These are phyloP conservation scores for Apodemia mormo DNA, from an alignment of 2,888 invertebrate species.

Conservation along the genomic window DNA sequence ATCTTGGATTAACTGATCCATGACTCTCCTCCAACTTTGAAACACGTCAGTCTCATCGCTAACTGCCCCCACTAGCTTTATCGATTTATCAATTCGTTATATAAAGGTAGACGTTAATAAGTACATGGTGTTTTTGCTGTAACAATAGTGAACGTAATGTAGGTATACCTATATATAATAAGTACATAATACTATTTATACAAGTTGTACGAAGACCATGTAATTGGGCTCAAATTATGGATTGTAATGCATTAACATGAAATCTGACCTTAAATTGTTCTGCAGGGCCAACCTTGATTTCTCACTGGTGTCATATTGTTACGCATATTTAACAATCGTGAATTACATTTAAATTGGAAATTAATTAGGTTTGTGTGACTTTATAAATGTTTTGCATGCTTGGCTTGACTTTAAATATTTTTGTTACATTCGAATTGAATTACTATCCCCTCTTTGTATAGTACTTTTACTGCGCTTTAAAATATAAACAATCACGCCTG, in stretches of 20 bases:
- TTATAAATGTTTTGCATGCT: neutral
- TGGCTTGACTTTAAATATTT: neutral
- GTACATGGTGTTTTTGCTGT: neutral
- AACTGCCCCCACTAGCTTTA: too few species aligned
- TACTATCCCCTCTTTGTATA: too few species aligned
- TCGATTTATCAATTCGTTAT: too few species aligned
- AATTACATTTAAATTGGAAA: conserved; percentile 20
- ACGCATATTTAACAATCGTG: conserved; percentile 23
- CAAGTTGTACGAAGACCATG: neutral
- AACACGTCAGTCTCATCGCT: too few species aligned
- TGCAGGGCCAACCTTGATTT: conserved; percentile 30
- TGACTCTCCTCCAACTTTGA: too few species aligned
- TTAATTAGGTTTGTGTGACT: conserved; percentile 12
- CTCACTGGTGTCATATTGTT: conserved; percentile 26
- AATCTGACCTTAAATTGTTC: conserved; percentile 29
- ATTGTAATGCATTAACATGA: conserved; percentile 2
- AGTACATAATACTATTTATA: neutral
- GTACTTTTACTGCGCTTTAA: too few species aligned
- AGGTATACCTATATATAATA: too few species aligned
- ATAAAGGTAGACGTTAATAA: too few species aligned
- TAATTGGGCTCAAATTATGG: conserved; percentile 7
- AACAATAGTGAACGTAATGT: neutral
- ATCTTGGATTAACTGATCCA: too few species aligned
- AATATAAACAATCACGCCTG: too few species aligned
- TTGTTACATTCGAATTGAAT: too few species aligned